These are phyloP conservation scores for Hippolais icterina DNA, from an alignment of 2,113 vertebrate genomes.

Conservation along the genomic window DNA sequence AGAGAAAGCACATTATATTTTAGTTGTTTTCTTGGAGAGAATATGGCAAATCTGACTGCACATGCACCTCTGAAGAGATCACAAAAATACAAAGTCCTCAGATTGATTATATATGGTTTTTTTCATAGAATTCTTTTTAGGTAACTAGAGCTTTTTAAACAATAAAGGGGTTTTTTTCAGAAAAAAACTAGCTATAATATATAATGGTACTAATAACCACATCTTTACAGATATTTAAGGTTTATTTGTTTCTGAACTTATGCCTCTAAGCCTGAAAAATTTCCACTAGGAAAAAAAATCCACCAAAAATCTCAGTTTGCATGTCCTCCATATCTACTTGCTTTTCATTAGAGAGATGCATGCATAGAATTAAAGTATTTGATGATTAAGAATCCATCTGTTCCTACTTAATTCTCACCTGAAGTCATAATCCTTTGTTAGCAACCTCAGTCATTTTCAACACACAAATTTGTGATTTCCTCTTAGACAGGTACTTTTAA, in stretches of 20 bases:
- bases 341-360: constrained; percentile 20
- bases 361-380: constrained; percentile 44
- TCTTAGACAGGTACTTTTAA: constrained; percentile 28
- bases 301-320: background rate
- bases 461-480: background rate
- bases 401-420: constrained; percentile 57
- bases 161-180: background rate
- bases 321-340: constrained; percentile 14
- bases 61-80: background rate
- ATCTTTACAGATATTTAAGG: background rate
- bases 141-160: background rate
- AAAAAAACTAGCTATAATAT: background rate
- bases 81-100: background rate
- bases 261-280: background rate
- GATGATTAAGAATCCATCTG: constrained; percentile 66
- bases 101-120: background rate
- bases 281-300: background rate
- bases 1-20: background rate
- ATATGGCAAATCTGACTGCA: background rate
- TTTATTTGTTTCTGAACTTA: background rate
- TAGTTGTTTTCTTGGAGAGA: background rate
- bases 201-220: background rate
- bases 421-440: constrained; percentile 49
- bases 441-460: constrained; percentile 39
- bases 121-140: background rate